Conservation (phyloP, 2,113 vertebrate genomes). For the Bufo bufo region DNA sequence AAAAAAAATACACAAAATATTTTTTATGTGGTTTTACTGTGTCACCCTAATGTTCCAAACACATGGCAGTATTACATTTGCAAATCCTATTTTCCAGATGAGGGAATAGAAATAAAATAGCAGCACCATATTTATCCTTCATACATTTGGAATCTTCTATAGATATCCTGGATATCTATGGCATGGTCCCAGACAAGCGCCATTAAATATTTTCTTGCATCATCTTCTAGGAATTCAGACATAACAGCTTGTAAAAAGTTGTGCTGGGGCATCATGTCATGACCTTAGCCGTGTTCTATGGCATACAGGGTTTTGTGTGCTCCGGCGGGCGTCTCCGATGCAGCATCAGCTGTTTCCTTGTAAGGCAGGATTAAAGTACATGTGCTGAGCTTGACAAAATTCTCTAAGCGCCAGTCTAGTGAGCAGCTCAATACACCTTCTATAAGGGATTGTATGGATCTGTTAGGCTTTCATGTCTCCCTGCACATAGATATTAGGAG, state of each 20-base stretch:
- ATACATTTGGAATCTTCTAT: neutral
- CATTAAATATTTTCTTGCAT: neutral
- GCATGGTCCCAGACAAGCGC: neutral
- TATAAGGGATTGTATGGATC: neutral
- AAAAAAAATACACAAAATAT: neutral
- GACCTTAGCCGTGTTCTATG: constrained; percentile 24
- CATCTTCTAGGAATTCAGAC: constrained; percentile 11
- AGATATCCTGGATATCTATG: neutral
- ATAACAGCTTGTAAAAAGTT: constrained; percentile 11
- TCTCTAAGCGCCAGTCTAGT: neutral
- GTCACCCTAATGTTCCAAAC: neutral
- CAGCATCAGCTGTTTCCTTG: constrained; percentile 56
- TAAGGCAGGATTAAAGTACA: constrained; percentile 51
- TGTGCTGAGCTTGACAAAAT: constrained; percentile 45
- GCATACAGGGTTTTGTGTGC: neutral
- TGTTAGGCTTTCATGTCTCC: neutral
- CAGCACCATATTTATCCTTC: neutral
- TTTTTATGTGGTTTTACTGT: neutral
- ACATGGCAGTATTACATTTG: neutral
- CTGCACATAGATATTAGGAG: neutral
- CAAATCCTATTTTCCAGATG: no score
- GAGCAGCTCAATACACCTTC: neutral
- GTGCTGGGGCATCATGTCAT: neutral
- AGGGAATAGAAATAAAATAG: neutral
- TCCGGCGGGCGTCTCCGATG: neutral